phyloP scores from a whole-genome alignment of 92 coral and sea anemone genomes.

The Plumapathes pennacea region DNA sequence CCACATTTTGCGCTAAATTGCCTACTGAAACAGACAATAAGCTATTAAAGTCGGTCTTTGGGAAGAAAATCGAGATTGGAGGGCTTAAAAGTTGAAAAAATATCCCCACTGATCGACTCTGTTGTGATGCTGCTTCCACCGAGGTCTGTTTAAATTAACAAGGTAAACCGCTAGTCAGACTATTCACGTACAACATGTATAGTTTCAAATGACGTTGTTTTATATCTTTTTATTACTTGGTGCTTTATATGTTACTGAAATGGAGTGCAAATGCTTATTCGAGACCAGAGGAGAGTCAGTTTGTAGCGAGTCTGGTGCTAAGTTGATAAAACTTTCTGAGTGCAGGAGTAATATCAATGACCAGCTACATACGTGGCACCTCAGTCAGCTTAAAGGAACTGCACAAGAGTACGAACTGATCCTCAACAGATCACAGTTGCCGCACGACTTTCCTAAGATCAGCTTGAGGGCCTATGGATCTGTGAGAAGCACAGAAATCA shows the following conservation, averaged over 20 bases:
- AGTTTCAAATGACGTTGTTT: too few relatives aligned
- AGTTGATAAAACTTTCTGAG: conserved; percentile 34
- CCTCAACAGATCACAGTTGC: conserved; percentile 44
- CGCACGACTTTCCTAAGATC: conserved; percentile 43
- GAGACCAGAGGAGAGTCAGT: conserved; percentile 31
- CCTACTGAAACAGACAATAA: too few relatives aligned
- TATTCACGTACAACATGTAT: too few relatives aligned
- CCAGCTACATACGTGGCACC: conserved; percentile 18
- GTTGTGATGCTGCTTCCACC: too few relatives aligned
- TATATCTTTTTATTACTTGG: too few relatives aligned
- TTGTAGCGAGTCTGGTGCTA: conserved; percentile 8
- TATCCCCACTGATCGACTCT: too few relatives aligned
- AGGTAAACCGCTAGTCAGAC: too few relatives aligned
- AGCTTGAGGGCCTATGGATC: conserved; percentile 52
- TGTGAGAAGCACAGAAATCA: conserved; percentile 53
- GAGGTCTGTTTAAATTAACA: too few relatives aligned
- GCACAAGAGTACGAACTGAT: conserved; percentile 50
- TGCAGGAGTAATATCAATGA: conserved; percentile 21
- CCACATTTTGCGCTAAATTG: too few relatives aligned
- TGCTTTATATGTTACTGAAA: conserved; percentile 4
- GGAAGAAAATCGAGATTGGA: too few relatives aligned
- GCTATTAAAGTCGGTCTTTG: too few relatives aligned
- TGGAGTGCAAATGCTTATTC: conserved; percentile 39
- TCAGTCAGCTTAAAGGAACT: conserved; percentile 8
- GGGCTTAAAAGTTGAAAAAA: too few relatives aligned